A percentile compares a stretch with the other conserved stretches of the same genome.
Evolutionary conservation across 2,797 vertebrate species (phyloP).

Genomic region (Simalia tracyae): DNA sequence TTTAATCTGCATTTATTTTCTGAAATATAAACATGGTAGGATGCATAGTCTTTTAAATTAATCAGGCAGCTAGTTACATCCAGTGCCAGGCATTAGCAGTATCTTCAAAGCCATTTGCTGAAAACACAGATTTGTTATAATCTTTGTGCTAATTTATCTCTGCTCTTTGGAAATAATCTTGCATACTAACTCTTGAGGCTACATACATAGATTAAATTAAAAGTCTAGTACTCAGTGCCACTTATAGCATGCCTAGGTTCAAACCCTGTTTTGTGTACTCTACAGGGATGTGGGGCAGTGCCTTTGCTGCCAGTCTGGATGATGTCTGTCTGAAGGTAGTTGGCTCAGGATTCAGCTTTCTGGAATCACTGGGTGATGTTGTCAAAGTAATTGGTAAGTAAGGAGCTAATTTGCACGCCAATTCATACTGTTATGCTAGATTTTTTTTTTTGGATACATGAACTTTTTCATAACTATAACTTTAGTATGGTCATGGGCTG

Average conservation of each 20-base stretch:
- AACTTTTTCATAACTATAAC: neutral
- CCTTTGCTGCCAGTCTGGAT: slow-evolving; percentile 78
- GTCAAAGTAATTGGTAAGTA: slow-evolving; percentile 71
- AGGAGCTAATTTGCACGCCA: neutral
- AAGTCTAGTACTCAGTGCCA: neutral
- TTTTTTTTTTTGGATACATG: no score
- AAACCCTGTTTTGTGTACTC: neutral
- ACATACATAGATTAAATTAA: neutral
- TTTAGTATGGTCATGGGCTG: neutral
- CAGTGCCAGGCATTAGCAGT: neutral
- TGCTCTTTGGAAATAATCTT: neutral
- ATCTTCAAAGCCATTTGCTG: neutral
- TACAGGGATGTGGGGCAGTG: slow-evolving; percentile 79
- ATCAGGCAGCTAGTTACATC: no score
- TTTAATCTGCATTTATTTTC: neutral
- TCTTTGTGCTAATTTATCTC: neutral
- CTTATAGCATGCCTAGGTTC: neutral
- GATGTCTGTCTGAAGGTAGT: slow-evolving; percentile 72
- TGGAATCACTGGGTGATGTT: slow-evolving; percentile 64
- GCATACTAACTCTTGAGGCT: neutral
- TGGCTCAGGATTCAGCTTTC: slow-evolving; percentile 67
- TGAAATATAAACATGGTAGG: neutral
- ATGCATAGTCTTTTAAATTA: neutral
- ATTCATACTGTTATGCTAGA: neutral
- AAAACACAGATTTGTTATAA: neutral